These are phyloP conservation scores for Ochotona curzoniae DNA, from an alignment of 2,113 vertebrate genomes.

Conservation along the genomic window DNA sequence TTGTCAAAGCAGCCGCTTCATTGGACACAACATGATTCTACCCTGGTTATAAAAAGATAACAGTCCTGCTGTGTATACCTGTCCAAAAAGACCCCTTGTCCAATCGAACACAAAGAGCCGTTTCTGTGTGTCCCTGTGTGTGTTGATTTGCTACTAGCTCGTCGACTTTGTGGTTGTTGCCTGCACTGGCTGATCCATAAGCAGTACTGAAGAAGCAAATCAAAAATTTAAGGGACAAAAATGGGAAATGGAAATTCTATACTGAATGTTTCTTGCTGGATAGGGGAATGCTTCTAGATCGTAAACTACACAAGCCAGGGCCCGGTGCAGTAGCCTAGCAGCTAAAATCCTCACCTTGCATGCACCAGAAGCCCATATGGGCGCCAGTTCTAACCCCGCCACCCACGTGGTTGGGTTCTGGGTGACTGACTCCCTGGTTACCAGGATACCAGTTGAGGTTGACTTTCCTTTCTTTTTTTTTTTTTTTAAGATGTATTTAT, in stretches of 20 bases:
- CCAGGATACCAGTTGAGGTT: no score
- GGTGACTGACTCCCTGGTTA: no score
- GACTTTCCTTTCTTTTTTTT: no score
- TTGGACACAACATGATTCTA: not conserved
- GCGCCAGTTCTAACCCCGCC: no score
- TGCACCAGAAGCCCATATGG: no score
- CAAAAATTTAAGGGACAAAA: not conserved
- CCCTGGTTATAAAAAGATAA: not conserved
- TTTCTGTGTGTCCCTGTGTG: not conserved
- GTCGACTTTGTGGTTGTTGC: not conserved
- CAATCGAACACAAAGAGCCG: not conserved
- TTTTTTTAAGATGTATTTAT: no score
- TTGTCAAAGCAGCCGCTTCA: conserved; percentile 20
- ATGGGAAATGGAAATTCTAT: not conserved
- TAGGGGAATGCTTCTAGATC: not conserved
- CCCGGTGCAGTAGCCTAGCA: no score
- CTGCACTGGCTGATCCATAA: not conserved
- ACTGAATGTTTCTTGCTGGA: not conserved
- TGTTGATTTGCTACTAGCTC: not conserved
- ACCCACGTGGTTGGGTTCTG: no score
- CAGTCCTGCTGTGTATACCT: not conserved
- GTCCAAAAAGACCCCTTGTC: not conserved
- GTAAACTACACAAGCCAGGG: not conserved
- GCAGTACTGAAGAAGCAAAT: conserved; percentile 6
- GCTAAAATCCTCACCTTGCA: no score